These are phyloP conservation scores for Ernsta delagoae DNA, from an alignment of 2,888 invertebrate genomes.

Conservation along the genomic window DNA sequence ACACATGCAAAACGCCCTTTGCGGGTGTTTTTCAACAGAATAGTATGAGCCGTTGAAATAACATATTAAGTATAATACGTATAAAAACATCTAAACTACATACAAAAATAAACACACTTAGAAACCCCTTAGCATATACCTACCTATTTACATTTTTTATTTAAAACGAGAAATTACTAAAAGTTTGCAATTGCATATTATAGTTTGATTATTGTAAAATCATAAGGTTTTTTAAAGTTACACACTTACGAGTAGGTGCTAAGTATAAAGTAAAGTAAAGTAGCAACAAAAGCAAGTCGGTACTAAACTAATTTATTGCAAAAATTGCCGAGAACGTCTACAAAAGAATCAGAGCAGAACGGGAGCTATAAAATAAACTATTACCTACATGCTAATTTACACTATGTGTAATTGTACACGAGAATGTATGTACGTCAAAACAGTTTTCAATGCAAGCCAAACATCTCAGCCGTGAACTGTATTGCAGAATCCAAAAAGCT, in stretches of 20 bases:
- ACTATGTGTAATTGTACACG: slow-evolving; percentile 69
- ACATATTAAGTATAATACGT: slow-evolving; percentile 14
- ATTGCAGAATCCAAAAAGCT: slow-evolving; percentile 47
- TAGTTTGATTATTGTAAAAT: neutral
- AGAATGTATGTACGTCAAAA: slow-evolving; percentile 58
- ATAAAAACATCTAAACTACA: slow-evolving; percentile 12
- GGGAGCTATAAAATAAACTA: slow-evolving; percentile 77
- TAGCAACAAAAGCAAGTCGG: slow-evolving; percentile 68
- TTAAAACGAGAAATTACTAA: too few relatives aligned
- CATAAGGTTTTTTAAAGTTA: neutral
- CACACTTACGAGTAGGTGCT: slow-evolving; percentile 38
- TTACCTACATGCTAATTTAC: slow-evolving; percentile 82
- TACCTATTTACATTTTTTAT: neutral
- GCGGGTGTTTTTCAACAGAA: slow-evolving; percentile 9
- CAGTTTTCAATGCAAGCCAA: slow-evolving; percentile 72
- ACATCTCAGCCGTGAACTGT: slow-evolving; percentile 68
- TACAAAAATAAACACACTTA: neutral
- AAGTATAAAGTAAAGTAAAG: neutral
- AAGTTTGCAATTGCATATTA: too few relatives aligned
- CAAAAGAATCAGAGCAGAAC: slow-evolving; percentile 76
- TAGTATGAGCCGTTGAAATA: neutral
- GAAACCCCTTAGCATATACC: neutral
- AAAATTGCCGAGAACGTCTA: slow-evolving; percentile 73
- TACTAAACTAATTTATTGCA: slow-evolving; percentile 72
- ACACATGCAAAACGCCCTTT: slow-evolving; percentile 54